Percentiles rank a stretch among this genome's conserved stretches.
Conservation (phyloP, 1,140 invertebrate genomes). For the Leptonema lineaticorne region DNA sequence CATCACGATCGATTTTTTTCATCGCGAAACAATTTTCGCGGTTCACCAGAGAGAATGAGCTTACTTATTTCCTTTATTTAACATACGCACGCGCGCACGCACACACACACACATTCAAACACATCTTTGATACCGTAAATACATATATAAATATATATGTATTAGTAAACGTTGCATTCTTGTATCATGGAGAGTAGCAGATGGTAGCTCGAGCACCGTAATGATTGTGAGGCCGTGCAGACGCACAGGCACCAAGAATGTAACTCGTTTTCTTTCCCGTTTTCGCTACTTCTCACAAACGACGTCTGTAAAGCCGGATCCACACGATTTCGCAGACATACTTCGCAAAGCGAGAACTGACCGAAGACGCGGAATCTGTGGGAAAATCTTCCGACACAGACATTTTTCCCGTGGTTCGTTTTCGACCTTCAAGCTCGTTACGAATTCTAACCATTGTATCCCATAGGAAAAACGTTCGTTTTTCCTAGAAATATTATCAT, state of each 20-base stretch:
- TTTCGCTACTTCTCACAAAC: not conserved
- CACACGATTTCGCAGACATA: not conserved
- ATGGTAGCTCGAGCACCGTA: not conserved
- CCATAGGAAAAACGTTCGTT: too few species aligned
- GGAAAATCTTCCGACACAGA: not conserved
- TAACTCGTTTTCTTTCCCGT: constrained; percentile 1
- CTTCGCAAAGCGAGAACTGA: not conserved
- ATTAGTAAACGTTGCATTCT: not conserved
- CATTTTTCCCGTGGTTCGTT: not conserved
- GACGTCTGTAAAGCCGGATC: too few species aligned
- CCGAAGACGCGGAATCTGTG: not conserved
- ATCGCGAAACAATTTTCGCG: not conserved
- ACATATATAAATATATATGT: too few species aligned
- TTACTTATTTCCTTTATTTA: not conserved
- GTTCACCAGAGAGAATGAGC: not conserved
- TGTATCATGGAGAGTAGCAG: not conserved
- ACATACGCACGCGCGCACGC: not conserved
- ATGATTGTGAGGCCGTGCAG: constrained; percentile 4
- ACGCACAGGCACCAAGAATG: constrained; percentile 7
- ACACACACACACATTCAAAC: not conserved
- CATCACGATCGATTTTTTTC: not conserved
- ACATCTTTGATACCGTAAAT: too few species aligned
- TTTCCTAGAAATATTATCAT: too few species aligned
- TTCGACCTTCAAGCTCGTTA: too few species aligned
- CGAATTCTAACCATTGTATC: too few species aligned